Evolutionary conservation across 2,888 invertebrate genomes (phyloP), one percentile per base, ranked within the genome.

Genomic region (Asteroscopus sphinx): DNA sequence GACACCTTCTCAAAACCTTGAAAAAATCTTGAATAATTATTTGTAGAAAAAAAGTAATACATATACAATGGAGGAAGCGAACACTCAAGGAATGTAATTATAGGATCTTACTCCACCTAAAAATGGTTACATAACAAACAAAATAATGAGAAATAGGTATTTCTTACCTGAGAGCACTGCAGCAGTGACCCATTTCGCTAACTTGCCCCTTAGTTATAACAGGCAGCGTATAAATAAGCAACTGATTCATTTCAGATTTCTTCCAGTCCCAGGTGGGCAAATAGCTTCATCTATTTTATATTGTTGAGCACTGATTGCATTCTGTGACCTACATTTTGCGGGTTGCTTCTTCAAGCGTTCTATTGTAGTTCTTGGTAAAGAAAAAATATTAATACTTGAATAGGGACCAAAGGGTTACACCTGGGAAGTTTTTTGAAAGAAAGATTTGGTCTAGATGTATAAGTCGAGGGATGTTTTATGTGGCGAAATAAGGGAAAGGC

Each of bases 281-380:
- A 67, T 67, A 67, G 52, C 44, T 67, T 68, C 66, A 53, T 67
- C 56, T 56, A 67, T 67, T 67, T 68, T 68, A 67, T 68, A 68
- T 62, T 68, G 66, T 67, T 55, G 47, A 56, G 68, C 68, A 61
- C 68, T 61, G 66, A 67, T 67, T 67, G 66, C 68, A 68, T 67
- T 67, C 68, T 68, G 62, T 61, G 68, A 67, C 68, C 68, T 61
- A 66, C 44, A 67, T 66, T 55, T 67, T 25, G 32, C 45, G 12
- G 36, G 67, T 37, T 67, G 66, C 68, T 49, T 66, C 59, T 55
- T 61, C 55, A 61, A 61, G 55, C 51, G 51, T 45, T 51, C 61
- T 44, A 67, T 61, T 55, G 55, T 66, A 66, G 57, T 40, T 45
- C 57, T 57, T 65, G 59, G 40, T 66, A 55, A 55, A 55, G 36